Evolutionary conservation across 2,888 invertebrate genomes (phyloP).

Genomic region (Hirtodrosophila cameraria): DNA sequence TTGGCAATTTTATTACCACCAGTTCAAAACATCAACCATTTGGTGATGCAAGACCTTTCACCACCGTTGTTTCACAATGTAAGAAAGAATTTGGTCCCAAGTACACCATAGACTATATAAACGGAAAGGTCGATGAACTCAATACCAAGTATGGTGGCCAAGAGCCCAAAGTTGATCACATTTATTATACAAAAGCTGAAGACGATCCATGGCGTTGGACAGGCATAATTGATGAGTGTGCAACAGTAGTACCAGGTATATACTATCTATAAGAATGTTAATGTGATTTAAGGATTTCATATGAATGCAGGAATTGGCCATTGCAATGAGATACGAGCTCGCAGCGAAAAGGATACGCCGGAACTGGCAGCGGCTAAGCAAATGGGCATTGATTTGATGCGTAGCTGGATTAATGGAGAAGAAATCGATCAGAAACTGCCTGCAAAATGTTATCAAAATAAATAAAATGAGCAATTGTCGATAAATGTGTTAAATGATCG

Average conservation of each 20-base stretch:
- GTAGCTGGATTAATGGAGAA: slow-evolving; percentile 23
- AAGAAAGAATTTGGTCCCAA: slow-evolving; percentile 26
- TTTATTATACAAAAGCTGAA: slow-evolving; percentile 84
- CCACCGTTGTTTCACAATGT: slow-evolving; percentile 4
- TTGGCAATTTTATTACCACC: slow-evolving; percentile 85
- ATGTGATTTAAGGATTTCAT: too few species aligned
- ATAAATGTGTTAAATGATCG: too few species aligned
- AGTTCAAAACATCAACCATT: slow-evolving; percentile 41
- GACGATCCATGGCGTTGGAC: slow-evolving; percentile 85
- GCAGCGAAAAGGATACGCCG: slow-evolving; percentile 22
- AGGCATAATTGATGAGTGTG: slow-evolving; percentile 74
- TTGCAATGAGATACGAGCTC: slow-evolving; percentile 25
- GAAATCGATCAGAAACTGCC: background rate
- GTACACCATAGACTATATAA: slow-evolving; percentile 37
- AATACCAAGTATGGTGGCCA: slow-evolving; percentile 84
- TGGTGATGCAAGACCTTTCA: slow-evolving; percentile 17
- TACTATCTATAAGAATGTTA: background rate
- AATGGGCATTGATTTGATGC: slow-evolving; percentile 22
- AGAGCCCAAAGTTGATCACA: slow-evolving; percentile 82
- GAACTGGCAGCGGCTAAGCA: slow-evolving; percentile 20
- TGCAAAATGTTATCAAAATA: background rate
- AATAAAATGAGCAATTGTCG: too few species aligned
- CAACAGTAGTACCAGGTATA: slow-evolving; percentile 35
- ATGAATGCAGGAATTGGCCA: slow-evolving; percentile 29
- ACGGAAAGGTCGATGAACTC: slow-evolving; percentile 39